Conservation (phyloP, 2,113 vertebrate species). For the Mirza zaza region DNA sequence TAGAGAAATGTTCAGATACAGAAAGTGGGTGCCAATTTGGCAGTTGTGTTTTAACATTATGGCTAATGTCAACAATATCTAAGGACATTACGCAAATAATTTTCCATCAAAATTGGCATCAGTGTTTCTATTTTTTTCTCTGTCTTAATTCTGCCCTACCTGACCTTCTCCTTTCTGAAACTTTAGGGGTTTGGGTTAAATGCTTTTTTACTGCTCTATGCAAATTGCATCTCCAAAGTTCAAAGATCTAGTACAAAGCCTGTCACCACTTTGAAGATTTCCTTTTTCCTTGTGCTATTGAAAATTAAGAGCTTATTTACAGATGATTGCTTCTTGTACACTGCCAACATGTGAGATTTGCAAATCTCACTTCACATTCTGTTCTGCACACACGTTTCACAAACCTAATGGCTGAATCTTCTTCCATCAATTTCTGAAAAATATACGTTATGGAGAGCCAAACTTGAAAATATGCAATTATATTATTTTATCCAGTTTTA, state of each 20-base stretch:
- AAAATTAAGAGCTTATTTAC: slow-evolving; percentile 40
- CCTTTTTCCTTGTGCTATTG: not conserved
- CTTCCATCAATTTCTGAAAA: not conserved
- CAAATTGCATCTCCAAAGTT: slow-evolving; percentile 15
- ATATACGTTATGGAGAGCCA: not conserved
- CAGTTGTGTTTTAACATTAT: not conserved
- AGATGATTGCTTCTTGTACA: not conserved
- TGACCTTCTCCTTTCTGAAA: not conserved
- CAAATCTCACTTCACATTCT: not conserved
- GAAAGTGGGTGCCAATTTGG: not conserved
- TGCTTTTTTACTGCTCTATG: not conserved
- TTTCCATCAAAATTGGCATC: not conserved
- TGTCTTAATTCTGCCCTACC: not conserved
- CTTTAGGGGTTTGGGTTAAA: not conserved
- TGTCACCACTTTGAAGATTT: not conserved
- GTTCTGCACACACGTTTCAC: not conserved
- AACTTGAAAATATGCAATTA: rapidly evolving
- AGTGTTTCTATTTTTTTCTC: not conserved
- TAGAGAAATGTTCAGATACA: not conserved
- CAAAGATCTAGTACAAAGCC: not conserved
- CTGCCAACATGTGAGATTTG: not conserved
- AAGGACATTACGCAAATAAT: not conserved
- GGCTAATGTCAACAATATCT: not conserved
- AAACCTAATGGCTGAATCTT: not conserved
- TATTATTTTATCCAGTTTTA: not conserved